Conservation (phyloP, 2,888 invertebrate genomes). For the Reticulitermes lucifugus region DNA sequence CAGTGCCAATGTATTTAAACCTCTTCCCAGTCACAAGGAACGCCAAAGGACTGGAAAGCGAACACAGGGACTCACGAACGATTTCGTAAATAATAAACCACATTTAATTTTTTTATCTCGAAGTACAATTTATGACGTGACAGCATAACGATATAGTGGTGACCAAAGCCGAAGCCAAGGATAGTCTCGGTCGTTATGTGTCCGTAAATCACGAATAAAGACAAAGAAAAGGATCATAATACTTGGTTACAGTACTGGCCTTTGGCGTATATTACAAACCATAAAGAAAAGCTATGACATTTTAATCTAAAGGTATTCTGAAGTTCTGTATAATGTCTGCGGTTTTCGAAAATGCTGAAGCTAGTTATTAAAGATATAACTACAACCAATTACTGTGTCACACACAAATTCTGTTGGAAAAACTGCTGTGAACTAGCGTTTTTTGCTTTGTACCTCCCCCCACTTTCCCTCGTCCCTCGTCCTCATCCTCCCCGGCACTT, state of each 20-base stretch:
- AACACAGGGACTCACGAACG: neutral
- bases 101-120: neutral
- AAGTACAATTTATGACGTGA: conserved; percentile 27
- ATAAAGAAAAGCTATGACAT: conserved; percentile 42
- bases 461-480: neutral
- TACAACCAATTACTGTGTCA: conserved; percentile 47
- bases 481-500: neutral
- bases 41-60: neutral
- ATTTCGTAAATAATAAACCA: conserved; percentile 20
- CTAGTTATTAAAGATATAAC: conserved; percentile 46
- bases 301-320: conserved; percentile 36
- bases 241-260: conserved; percentile 18
- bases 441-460: neutral
- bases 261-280: conserved; percentile 19
- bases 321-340: conserved; percentile 32
- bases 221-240: conserved; percentile 26
- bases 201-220: neutral
- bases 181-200: conserved; percentile 8
- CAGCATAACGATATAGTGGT: conserved; percentile 17
- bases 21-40: too few species aligned
- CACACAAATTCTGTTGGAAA: conserved; percentile 19
- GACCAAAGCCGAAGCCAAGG: neutral
- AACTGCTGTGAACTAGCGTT: neutral
- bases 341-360: conserved; percentile 38
- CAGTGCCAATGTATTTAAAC: too few species aligned